These are phyloP conservation scores for Burhinus oedicnemus DNA, from an alignment of 2,113 vertebrate species.

Conservation along the genomic window DNA sequence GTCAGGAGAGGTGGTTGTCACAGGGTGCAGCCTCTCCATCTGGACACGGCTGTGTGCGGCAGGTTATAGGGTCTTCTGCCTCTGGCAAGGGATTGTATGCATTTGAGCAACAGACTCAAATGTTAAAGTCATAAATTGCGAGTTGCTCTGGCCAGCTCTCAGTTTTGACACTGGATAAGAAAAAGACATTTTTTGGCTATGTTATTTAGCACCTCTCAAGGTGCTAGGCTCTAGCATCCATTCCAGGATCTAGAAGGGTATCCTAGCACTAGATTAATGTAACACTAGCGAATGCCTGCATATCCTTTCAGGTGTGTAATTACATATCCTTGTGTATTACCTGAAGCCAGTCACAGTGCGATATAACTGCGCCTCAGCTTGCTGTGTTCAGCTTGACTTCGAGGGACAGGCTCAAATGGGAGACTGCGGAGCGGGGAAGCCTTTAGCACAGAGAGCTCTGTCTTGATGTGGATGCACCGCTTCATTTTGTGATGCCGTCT, in stretches of 20 bases:
- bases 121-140: too few relatives aligned
- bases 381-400: neutral
- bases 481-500: fast-evolving
- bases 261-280: neutral
- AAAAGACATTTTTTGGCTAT: neutral
- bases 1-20: neutral
- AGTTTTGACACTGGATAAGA: neutral
- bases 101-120: too few relatives aligned
- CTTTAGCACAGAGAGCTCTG: neutral
- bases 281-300: neutral
- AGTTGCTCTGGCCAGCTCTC: neutral
- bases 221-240: neutral
- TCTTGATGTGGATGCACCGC: neutral
- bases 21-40: neutral
- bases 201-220: neutral
- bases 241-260: neutral
- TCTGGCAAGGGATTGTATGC: too few relatives aligned
- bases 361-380: neutral
- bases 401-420: neutral
- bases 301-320: neutral
- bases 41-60: too few relatives aligned
- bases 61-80: too few relatives aligned
- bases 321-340: neutral
- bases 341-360: neutral
- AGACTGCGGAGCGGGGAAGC: neutral